Conservation (phyloP, 1,140 invertebrate species). For the Lasaia peninsularis region DNA sequence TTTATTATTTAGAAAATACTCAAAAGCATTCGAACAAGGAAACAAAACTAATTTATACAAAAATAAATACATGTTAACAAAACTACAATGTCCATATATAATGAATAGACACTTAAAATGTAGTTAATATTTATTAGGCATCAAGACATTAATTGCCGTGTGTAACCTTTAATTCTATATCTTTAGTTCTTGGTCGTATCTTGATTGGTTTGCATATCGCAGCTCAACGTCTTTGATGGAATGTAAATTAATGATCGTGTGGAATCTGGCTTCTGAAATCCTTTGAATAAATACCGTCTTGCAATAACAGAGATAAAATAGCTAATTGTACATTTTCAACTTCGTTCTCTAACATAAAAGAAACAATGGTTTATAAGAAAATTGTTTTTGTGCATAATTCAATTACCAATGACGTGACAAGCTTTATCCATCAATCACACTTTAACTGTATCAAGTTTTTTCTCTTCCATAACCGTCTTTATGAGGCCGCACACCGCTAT, state of each 20-base stretch:
- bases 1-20: not conserved
- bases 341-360: conserved; percentile 28
- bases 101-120: conserved; percentile 1
- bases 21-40: not conserved
- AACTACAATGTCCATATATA: not conserved
- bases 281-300: conserved; percentile 38
- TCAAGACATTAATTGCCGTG: conserved; percentile 4
- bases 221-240: conserved; percentile 37
- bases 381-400: conserved; percentile 62
- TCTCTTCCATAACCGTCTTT: conserved; percentile 50
- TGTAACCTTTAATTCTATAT: conserved; percentile 22
- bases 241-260: conserved; percentile 65
- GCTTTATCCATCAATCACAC: conserved; percentile 61
- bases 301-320: not conserved
- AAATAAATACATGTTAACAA: not conserved
- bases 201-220: conserved; percentile 65
- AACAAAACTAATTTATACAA: not conserved
- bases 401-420: conserved; percentile 56
- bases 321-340: conserved; percentile 30
- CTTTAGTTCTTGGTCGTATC: conserved; percentile 38
- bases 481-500: conserved; percentile 44
- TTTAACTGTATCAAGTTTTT: conserved; percentile 72
- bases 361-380: conserved; percentile 38
- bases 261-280: conserved; percentile 37
- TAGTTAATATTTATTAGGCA: conserved; percentile 2